Evolutionary conservation across 2,113 vertebrate species (phyloP).

Genomic region (Falco punctatus): DNA sequence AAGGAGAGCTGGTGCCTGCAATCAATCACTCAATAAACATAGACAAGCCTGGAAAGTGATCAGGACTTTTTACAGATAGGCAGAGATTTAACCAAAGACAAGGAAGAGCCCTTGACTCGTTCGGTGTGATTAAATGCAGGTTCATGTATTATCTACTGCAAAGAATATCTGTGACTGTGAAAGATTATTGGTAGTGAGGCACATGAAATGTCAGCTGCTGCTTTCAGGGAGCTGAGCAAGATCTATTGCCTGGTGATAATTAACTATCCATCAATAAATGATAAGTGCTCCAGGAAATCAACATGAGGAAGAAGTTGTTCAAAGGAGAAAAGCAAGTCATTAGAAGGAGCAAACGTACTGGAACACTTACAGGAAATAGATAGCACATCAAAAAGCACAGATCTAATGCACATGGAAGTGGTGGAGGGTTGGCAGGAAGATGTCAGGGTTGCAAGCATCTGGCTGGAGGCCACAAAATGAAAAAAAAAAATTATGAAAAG

Average conservation of each 20-base stretch:
- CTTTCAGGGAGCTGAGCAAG: conserved; percentile 47
- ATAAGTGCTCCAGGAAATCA: conserved; percentile 47
- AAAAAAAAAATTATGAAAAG: conserved; percentile 18
- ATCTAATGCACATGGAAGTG: not conserved
- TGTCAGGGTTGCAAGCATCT: not conserved
- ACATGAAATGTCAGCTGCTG: conserved; percentile 13
- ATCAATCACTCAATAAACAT: conserved; percentile 32
- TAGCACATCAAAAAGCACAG: conserved; percentile 28
- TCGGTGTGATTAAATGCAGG: not conserved
- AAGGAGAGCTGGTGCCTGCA: not conserved
- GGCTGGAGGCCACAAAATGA: conserved; percentile 14
- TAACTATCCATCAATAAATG: conserved; percentile 61
- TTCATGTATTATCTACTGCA: conserved; percentile 32
- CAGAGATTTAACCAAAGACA: conserved; percentile 32
- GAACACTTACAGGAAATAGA: conserved; percentile 39
- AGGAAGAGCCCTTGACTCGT: conserved; percentile 21
- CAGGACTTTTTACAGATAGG: not conserved
- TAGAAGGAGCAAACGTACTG: conserved; percentile 1
- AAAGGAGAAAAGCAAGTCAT: conserved; percentile 56
- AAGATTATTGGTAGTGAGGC: not conserved
- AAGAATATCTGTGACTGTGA: conserved; percentile 25
- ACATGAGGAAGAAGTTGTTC: conserved; percentile 35
- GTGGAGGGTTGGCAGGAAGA: not conserved
- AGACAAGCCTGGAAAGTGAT: not conserved
- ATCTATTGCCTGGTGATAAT: conserved; percentile 56